Base-by-base conservation (phyloP, 2,113 vertebrate genomes). In the Lamprotornis superbus region DNA sequence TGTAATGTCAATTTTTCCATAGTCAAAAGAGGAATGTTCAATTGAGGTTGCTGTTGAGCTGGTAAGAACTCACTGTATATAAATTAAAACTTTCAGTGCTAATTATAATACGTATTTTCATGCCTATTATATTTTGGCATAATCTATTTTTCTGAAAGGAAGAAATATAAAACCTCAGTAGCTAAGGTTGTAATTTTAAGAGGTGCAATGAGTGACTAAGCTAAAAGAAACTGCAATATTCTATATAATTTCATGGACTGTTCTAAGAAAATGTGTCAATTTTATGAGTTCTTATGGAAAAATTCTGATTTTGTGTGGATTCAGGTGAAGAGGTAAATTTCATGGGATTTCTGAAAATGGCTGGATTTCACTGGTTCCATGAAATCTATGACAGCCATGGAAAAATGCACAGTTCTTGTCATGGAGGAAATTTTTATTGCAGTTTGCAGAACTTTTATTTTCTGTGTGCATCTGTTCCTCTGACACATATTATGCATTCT, bases 291-390 rank as follows among this genome's bases (percentile, higher is more conserved):
- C 71, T 59, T 95, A 92, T 67, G 61, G 86, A 96, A 97, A 95
- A 97, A 97, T 96, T 92, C 93, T 95, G 84, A 97, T 98, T 98
- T 98, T 92, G 95, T 96, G 84, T 97, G 95, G 94, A 97, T 97
- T 97, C 69, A 83, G 95, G 92, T 97, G 93, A 97, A 97, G 98
- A 98, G 94, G 88, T 97, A 96, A 94, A 98, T 98, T 98, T 98
- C 90, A 97, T 97, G 94, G 93, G 88, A 96, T 96, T 98, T 97
- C 93, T 97, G 94, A 96, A 97, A 98, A 96, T 97, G 94, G 69
- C 74, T 95, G 94, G 88, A 95, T 98, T 97, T 97, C 81, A 89
- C 82, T 82, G 91, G 83, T 96, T 96, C 95, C 90, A 80, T 97
- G 93, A 98, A 98, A 97, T 98, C 90, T 95, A 2, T 95, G 96